These are phyloP conservation scores for Chaetura pelagica DNA, from an alignment of 2,113 vertebrate species.

Conservation along the genomic window DNA sequence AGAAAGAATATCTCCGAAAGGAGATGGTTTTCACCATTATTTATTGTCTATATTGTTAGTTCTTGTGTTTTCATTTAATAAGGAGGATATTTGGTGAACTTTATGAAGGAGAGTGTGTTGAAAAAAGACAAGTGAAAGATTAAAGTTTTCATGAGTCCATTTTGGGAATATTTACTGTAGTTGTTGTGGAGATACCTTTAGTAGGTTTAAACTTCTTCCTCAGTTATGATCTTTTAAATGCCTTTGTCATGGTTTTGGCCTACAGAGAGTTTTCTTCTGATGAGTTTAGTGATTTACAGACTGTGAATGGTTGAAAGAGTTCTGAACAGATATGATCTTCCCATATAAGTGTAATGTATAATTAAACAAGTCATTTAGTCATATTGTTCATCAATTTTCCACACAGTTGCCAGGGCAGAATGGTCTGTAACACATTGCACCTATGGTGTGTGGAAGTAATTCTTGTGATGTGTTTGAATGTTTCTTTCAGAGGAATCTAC, in stretches of 20 bases:
- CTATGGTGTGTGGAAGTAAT: background rate
- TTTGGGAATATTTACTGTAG: background rate
- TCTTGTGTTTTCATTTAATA: background rate
- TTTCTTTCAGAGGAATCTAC: background rate
- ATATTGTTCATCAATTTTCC: background rate
- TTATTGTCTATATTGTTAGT: background rate
- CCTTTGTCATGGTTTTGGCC: background rate
- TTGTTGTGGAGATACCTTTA: background rate
- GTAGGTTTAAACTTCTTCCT: background rate
- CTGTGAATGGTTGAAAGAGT: background rate
- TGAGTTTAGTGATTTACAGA: background rate
- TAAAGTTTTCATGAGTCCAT: background rate
- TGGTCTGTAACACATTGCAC: background rate
- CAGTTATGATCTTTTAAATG: background rate
- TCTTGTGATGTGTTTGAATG: background rate
- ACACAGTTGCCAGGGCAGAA: background rate
- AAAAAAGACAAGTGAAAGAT: background rate
- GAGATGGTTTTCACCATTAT: background rate
- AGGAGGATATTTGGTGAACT: background rate
- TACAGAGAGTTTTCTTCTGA: background rate
- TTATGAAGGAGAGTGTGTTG: background rate
- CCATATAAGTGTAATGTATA: slow-evolving; percentile 13
- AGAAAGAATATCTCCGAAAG: fast-evolving
- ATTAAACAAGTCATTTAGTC: slow-evolving; percentile 45
- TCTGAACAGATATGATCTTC: background rate